Conservation (phyloP, 92 coral and sea anemone species). For the Ricordea florida region DNA sequence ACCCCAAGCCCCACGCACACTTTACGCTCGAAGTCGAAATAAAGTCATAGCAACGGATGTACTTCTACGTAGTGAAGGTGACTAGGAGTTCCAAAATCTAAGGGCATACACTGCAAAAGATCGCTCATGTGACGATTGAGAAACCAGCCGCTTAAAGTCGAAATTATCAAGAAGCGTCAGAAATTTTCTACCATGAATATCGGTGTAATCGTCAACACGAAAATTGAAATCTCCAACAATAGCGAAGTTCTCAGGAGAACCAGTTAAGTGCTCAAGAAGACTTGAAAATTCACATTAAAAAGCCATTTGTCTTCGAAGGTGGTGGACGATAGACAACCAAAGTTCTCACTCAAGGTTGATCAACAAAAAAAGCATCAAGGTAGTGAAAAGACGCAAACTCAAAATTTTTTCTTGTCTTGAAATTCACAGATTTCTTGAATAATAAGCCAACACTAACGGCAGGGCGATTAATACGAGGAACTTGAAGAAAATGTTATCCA, state of each 20-base stretch:
- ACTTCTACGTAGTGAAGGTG: no score
- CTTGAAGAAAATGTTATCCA: conserved; percentile 11
- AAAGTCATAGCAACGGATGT: no score
- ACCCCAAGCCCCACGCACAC: no score
- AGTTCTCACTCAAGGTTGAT: no score
- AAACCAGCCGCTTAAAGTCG: no score
- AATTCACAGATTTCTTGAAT: conserved; percentile 5
- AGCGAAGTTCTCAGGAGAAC: not conserved
- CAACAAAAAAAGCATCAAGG: no score
- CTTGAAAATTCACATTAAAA: not conserved
- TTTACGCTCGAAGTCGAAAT: no score
- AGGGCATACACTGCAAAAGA: no score
- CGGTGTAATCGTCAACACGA: no score
- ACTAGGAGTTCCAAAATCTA: no score
- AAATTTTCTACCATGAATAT: not conserved
- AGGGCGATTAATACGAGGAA: conserved; percentile 27
- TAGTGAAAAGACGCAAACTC: not conserved
- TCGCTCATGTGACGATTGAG: no score
- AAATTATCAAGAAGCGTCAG: not conserved
- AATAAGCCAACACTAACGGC: conserved; percentile 28
- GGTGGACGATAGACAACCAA: not conserved
- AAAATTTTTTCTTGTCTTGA: not conserved
- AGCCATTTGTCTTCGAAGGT: not conserved
- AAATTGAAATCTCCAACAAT: no score
- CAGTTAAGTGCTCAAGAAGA: not conserved